Evolutionary conservation across 2,888 invertebrate genomes (phyloP).

Genomic region (Brachyopa scutellaris): DNA sequence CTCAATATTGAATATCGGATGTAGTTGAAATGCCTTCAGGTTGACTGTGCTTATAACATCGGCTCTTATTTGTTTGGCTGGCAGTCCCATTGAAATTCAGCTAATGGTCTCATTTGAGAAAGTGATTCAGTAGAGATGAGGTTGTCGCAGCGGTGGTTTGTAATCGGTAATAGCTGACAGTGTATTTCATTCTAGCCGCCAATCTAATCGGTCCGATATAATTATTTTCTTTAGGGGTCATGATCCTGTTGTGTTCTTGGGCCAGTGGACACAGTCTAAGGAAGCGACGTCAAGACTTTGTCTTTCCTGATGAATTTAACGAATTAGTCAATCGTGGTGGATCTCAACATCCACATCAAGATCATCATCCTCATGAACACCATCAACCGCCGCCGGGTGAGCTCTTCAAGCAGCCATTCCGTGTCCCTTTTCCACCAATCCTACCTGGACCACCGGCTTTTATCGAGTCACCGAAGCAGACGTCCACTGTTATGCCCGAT

Average conservation of each 20-base stretch:
- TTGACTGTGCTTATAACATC: background rate
- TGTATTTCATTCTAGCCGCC: background rate
- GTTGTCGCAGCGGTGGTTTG: background rate
- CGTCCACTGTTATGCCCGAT: constrained; percentile 74
- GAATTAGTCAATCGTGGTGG: background rate
- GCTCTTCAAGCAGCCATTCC: background rate
- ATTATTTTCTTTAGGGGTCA: constrained; percentile 1
- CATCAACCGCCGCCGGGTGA: background rate
- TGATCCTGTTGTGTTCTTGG: constrained; percentile 14
- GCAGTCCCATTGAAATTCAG: background rate
- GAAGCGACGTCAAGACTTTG: constrained; percentile 38
- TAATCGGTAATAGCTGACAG: constrained; percentile 9
- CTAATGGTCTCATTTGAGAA: background rate
- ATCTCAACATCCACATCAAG: background rate
- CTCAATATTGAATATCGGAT: background rate
- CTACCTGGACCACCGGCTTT: constrained; percentile 26
- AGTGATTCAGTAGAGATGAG: background rate
- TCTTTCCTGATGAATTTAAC: constrained; percentile 41
- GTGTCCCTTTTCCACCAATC: constrained; percentile 1
- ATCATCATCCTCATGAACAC: background rate
- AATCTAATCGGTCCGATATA: background rate
- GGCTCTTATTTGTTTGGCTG: background rate
- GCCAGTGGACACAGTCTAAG: background rate
- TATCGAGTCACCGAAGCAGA: constrained; percentile 2
- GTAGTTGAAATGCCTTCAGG: background rate